Evolutionary conservation across 2,888 invertebrate species (phyloP), one percentile per base, ranked within the genome.

Genomic region (Archaeoteleia sp.): DNA sequence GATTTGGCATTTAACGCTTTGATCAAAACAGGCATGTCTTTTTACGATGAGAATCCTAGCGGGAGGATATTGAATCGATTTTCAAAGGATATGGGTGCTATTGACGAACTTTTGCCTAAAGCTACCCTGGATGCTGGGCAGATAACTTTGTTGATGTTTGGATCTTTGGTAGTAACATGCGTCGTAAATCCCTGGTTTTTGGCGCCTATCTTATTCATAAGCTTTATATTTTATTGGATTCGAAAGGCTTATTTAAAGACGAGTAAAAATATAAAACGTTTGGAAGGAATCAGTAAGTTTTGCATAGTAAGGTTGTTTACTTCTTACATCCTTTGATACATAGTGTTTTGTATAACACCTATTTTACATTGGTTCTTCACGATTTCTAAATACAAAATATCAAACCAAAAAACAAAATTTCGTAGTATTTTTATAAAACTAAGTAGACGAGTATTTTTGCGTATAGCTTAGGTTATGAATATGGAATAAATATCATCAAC

Each of bases 21-120:
- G 7, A 86, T 90, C n/a, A 79, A 87, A 51, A 86, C 88, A 0
- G 87, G 87, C 1, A 90, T 92, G 86, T 81, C 88, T 53, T 96
- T 96, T 84, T 96, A 95, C 80, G 94, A 95, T 77, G 91, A 90
- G 0, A 96, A 95, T 83, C 94, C 95, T 1, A 90, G 91, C 73
- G 93, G 93, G 25, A 88, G 93, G 48, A 93, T 96, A 68, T 87
- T 96, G 35, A 93, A 93, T 80, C 87, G 95, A 69, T 95, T 95
- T 78, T 92, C 95, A 0, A 95, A 95, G 80, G 95, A 95, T 78
- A 90, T 94, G 78, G 94, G 94, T 0, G 89, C 91, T 0, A 90
- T 94, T 79, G 94, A 94, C 74, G 94, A 94, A 75, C 82, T 91
- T 20, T 82, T 94, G 6, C 93, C 93, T 0, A 89, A 91, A 66